Conservation (phyloP, 2,797 vertebrate genomes). For the Diglossa cyanea region DNA sequence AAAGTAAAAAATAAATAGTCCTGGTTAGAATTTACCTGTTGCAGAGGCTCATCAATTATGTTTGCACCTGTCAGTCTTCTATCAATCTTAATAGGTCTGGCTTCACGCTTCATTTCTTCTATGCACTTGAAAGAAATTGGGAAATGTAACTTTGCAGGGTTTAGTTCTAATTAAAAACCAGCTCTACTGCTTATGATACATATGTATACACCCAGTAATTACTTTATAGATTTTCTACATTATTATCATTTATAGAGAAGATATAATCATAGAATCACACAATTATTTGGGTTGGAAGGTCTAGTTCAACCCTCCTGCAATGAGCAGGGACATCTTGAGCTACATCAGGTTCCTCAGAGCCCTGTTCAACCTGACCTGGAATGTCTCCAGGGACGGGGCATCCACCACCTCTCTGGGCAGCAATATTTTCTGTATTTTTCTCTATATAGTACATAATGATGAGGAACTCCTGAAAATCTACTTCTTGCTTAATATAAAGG, state of each 20-base stretch:
- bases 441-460: background rate
- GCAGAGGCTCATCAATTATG: constrained; percentile 97
- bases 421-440: background rate
- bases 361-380: background rate
- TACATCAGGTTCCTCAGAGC: background rate
- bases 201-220: background rate
- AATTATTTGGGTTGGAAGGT: background rate
- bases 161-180: background rate
- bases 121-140: constrained; percentile 80
- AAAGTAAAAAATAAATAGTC: background rate
- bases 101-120: constrained; percentile 96
- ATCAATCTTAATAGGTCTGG: constrained; percentile 92
- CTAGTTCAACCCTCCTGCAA: rapidly evolving
- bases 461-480: background rate
- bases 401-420: background rate
- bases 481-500: background rate
- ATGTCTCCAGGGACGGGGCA: background rate
- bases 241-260: background rate
- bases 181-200: background rate
- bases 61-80: constrained; percentile 94
- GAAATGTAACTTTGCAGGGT: constrained; percentile 9
- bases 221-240: background rate
- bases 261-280: background rate
- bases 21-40: constrained; percentile 83
- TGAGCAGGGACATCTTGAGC: background rate